A percentile compares a stretch with the other conserved stretches of the same genome.
These are phyloP conservation scores for Patella depressa DNA, from an alignment of 2,888 invertebrate species.

Conservation along the genomic window DNA sequence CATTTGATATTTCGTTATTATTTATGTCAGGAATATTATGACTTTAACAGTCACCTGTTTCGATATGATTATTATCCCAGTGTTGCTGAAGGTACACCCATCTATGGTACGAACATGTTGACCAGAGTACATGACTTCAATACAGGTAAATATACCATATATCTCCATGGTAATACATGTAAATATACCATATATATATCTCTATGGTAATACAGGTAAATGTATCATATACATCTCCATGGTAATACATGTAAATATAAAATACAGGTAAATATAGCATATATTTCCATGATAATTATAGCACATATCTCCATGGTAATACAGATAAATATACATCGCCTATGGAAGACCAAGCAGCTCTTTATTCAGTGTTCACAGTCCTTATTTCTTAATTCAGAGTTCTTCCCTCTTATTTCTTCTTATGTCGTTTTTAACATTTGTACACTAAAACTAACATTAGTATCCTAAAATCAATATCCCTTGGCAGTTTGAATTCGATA, in stretches of 20 bases:
- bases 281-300: no score
- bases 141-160: constrained; percentile 39
- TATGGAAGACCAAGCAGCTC: no score
- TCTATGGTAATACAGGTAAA: constrained; percentile 39
- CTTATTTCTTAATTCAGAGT: no score
- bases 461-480: no score
- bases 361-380: no score
- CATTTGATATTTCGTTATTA: background rate
- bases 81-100: constrained; percentile 12
- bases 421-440: no score
- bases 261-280: background rate
- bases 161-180: constrained; percentile 38
- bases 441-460: no score
- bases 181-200: background rate
- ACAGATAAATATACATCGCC: no score
- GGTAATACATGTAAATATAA: constrained; percentile 40
- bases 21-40: constrained; percentile 47
- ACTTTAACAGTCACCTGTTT: constrained; percentile 39
- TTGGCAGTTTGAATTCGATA: no score
- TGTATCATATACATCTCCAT: background rate
- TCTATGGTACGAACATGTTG: constrained; percentile 35
- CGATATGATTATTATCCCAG: constrained; percentile 43
- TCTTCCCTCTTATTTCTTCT: no score
- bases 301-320: no score
- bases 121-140: constrained; percentile 51